Evolutionary conservation across 2,797 vertebrate species (phyloP), one percentile per base, ranked within the genome.

Genomic region (Myripristis jacobus): DNA sequence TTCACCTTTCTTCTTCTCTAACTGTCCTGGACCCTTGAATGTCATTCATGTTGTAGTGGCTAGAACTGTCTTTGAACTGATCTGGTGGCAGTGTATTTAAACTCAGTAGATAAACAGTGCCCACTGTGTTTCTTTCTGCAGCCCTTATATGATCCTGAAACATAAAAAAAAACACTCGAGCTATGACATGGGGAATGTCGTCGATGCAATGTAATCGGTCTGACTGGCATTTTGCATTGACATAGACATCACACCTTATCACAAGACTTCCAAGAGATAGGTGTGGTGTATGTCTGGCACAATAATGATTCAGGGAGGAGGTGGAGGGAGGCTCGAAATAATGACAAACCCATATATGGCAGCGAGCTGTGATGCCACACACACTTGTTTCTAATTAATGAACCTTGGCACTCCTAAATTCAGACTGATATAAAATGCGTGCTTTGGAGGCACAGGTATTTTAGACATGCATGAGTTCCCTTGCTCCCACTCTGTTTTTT

Each of bases 1-100:
- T 96, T 98, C 96, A 95, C 95, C 94, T 97, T 95, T 83, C 75
- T 82, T 86, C 74, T 85, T 68, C 65, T 88, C 48, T 81, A 27
- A 43, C 25, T 89, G 58, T 75, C 84, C 59, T 85, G 52, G 59
- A 72, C 31, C 43, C 21, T 11, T 57, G 34, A 19, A 21, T 3
- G 3, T 41, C 8, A n/a, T 51, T 68, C 13, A 41, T 81, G 70
- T 75, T 66, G 58, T 67, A 72, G 8, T 46, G 13, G 41, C 25
- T 60, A 27, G 9, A 63, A 51, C 56, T 80, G 46, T 63, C 66
- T 7, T 70, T 64, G 22, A 27, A 21, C 27, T 53, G 10, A 25
- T n/a, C n/a, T n/a, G 13, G 25, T 9, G 16, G 51, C 24, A 29
- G 22, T 29, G 51, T 53, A 21, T 29, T 16, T 53, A 16, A 13